A percentile compares a stretch with the other conserved stretches of the same genome.
phyloP scores from a whole-genome alignment of 1,140 invertebrate species.

The Hyphantria cunea region DNA sequence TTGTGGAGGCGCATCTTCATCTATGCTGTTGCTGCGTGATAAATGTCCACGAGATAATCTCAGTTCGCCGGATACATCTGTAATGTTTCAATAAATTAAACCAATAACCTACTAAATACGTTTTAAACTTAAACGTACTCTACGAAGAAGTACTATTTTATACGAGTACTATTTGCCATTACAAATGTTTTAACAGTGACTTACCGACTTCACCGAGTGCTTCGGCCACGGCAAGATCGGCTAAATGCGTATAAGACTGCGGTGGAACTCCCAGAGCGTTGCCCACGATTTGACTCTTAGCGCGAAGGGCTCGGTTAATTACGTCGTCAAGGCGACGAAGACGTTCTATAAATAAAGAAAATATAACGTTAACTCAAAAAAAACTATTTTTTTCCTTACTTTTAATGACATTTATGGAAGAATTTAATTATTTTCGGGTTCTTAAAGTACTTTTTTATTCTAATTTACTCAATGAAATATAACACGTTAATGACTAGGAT shows the following conservation, averaged over 20 bases:
- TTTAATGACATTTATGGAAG: too few relatives aligned
- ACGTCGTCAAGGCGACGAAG: slow-evolving; percentile 61
- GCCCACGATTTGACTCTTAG: slow-evolving; percentile 55
- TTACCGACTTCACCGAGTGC: slow-evolving; percentile 57
- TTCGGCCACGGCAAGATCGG: slow-evolving; percentile 63
- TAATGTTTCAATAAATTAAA: slow-evolving; percentile 5
- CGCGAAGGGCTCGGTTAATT: slow-evolving; percentile 46
- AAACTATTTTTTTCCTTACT: background rate
- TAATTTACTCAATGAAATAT: too few relatives aligned
- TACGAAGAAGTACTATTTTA: too few relatives aligned
- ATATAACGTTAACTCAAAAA: background rate
- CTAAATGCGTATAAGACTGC: slow-evolving; percentile 48
- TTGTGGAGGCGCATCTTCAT: slow-evolving; percentile 26
- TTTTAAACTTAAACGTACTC: too few relatives aligned
- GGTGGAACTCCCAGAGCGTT: slow-evolving; percentile 55
- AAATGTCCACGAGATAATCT: slow-evolving; percentile 22
- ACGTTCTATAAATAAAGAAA: slow-evolving; percentile 44
- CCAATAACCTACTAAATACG: too few relatives aligned
- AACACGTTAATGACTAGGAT: too few relatives aligned
- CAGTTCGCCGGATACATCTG: slow-evolving; percentile 53
- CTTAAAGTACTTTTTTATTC: too few relatives aligned
- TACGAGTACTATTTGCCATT: too few relatives aligned
- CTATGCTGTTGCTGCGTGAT: slow-evolving; percentile 29
- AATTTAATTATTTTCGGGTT: too few relatives aligned
- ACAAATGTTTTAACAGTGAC: slow-evolving; percentile 19